Conservation (phyloP, 2,797 vertebrate species). For the Lepus townsendii region DNA sequence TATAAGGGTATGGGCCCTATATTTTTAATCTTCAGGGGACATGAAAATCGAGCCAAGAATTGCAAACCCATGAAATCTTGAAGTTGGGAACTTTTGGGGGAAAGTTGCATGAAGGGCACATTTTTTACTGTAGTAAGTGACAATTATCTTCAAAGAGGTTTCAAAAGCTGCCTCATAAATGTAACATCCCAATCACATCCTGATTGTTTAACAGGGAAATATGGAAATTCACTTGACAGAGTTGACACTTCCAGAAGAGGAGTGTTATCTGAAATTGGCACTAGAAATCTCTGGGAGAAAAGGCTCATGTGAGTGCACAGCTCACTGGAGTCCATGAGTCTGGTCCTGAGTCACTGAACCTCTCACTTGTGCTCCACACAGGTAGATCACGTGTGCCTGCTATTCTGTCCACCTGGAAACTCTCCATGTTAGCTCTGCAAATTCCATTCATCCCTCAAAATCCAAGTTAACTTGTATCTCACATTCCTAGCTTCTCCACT, state of each 20-base stretch:
- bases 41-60: conserved; percentile 65
- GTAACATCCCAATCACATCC: conserved; percentile 85
- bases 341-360: not conserved
- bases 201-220: conserved; percentile 87
- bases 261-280: conserved; percentile 83
- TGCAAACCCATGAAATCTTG: conserved; percentile 40
- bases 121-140: conserved; percentile 86
- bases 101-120: conserved; percentile 79
- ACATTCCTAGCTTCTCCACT: not conserved
- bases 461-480: conserved; percentile 5
- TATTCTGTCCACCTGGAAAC: not conserved
- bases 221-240: conserved; percentile 84
- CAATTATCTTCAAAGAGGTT: conserved; percentile 87
- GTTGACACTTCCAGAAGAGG: conserved; percentile 78
- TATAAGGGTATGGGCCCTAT: not conserved
- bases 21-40: conserved; percentile 65
- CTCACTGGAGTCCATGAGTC: not conserved
- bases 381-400: not conserved
- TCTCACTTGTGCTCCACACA: not conserved
- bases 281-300: conserved; percentile 30
- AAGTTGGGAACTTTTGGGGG: conserved; percentile 79
- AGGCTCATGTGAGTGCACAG: not conserved
- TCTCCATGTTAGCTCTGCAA: not conserved
- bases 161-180: conserved; percentile 86
- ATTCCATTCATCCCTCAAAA: not conserved